Evolutionary conservation across 2,888 invertebrate genomes (phyloP).

Genomic region (Epistrophella euchroma): DNA sequence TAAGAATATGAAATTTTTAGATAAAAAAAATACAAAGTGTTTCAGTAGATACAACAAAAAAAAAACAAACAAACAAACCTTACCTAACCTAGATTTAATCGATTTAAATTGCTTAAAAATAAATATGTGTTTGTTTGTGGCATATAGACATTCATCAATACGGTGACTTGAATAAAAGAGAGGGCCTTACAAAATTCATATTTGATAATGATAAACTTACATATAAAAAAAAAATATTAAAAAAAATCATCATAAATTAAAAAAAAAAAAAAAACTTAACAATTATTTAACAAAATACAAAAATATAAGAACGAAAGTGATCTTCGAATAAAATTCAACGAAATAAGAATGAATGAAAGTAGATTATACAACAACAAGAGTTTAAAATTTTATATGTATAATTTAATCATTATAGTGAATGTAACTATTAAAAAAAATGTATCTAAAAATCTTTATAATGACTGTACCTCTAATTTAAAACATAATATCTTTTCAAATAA

Average conservation of each 20-base stretch:
- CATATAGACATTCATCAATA: slow-evolving; percentile 48
- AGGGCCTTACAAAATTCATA: slow-evolving; percentile 63
- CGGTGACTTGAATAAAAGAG: slow-evolving; percentile 55
- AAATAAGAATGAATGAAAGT: slow-evolving; percentile 35
- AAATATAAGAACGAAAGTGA: slow-evolving; percentile 59
- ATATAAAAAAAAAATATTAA: slow-evolving; percentile 29
- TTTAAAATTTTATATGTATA: slow-evolving; percentile 10
- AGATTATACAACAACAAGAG: neutral
- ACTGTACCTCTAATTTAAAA: neutral
- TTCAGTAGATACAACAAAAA: slow-evolving; percentile 27
- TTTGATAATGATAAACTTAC: slow-evolving; percentile 24
- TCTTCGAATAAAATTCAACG: slow-evolving; percentile 72
- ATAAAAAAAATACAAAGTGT: slow-evolving; percentile 10
- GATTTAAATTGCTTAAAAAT: slow-evolving; percentile 1
- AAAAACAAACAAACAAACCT: neutral
- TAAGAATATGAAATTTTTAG: neutral
- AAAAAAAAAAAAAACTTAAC: slow-evolving; percentile 3
- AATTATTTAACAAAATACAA: neutral
- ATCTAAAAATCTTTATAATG: neutral
- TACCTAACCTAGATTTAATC: neutral
- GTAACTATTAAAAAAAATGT: neutral
- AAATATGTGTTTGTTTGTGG: slow-evolving; percentile 35
- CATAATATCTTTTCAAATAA: slow-evolving; percentile 10
- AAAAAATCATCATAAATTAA: neutral
- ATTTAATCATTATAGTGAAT: neutral